Evolutionary conservation across 1,140 invertebrate genomes (phyloP).

Genomic region (Ooceraea biroi): DNA sequence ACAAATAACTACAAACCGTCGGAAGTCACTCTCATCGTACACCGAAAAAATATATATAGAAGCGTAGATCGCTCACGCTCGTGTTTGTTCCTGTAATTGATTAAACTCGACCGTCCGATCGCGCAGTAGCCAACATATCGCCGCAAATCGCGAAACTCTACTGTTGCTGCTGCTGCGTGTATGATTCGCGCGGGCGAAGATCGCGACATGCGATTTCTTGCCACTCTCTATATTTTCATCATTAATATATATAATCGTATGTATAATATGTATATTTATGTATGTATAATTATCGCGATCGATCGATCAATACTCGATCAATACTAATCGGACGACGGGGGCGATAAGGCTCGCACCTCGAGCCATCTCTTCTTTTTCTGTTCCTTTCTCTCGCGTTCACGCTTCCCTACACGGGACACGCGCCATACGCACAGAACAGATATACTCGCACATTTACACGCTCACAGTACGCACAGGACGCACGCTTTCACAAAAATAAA

Average conservation of each 20-base stretch:
- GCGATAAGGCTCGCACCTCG: slow-evolving; percentile 28
- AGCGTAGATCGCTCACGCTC: slow-evolving; percentile 21
- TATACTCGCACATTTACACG: slow-evolving; percentile 68
- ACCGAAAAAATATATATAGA: slow-evolving; percentile 27
- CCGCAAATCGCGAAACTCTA: slow-evolving; percentile 6
- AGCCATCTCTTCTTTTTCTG: slow-evolving; percentile 27
- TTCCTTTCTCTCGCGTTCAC: slow-evolving; percentile 2
- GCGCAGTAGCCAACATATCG: slow-evolving; percentile 4
- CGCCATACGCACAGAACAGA: slow-evolving; percentile 42
- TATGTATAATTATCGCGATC: slow-evolving; percentile 48
- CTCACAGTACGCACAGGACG: slow-evolving; percentile 72
- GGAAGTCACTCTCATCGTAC: slow-evolving; percentile 18
- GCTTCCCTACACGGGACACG: slow-evolving; percentile 38
- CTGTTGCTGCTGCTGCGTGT: slow-evolving; percentile 33
- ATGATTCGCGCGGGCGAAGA: slow-evolving; percentile 26
- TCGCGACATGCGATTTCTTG: neutral
- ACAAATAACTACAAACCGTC: slow-evolving; percentile 2
- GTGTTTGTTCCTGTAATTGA: slow-evolving; percentile 25
- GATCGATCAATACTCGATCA: slow-evolving; percentile 49
- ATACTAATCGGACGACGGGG: slow-evolving; percentile 58
- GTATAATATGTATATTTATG: slow-evolving; percentile 55
- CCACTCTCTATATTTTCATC: slow-evolving; percentile 12
- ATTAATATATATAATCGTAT: slow-evolving; percentile 38
- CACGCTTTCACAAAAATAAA: slow-evolving; percentile 81
- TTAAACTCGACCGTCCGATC: slow-evolving; percentile 3